Percentiles rank a stretch among this genome's conserved stretches.
Conservation (phyloP, 1,140 invertebrate species). For the Agraylea sexmaculata region DNA sequence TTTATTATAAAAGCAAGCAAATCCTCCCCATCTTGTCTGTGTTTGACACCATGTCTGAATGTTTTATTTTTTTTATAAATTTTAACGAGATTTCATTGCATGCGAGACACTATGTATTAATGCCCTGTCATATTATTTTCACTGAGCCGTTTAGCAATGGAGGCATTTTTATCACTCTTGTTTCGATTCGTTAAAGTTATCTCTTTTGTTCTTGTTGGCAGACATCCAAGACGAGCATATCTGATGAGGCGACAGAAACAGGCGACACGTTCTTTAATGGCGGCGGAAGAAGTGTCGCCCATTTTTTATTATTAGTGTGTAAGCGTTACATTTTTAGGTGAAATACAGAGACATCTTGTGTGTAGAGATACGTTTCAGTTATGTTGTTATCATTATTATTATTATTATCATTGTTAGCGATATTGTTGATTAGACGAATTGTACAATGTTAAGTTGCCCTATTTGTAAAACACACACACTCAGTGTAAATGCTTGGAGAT, state of each 20-base stretch:
- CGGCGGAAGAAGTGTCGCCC: neutral
- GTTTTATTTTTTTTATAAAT: slow-evolving; percentile 2
- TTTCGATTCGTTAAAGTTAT: slow-evolving; percentile 8
- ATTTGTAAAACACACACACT: too few species aligned
- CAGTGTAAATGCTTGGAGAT: too few species aligned
- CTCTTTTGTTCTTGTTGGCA: slow-evolving; percentile 44
- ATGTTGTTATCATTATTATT: neutral
- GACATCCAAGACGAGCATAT: slow-evolving; percentile 50
- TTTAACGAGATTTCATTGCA: slow-evolving; percentile 1
- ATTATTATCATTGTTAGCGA: neutral
- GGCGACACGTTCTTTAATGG: slow-evolving; percentile 1
- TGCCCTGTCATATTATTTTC: slow-evolving; percentile 19
- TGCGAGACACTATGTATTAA: neutral
- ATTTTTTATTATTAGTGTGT: neutral
- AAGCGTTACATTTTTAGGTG: neutral
- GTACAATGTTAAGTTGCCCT: too few species aligned
- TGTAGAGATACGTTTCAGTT: neutral
- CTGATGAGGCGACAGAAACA: slow-evolving; percentile 25
- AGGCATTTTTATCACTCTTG: slow-evolving; percentile 12
- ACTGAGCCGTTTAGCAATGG: slow-evolving; percentile 10
- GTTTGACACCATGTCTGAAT: slow-evolving; percentile 17
- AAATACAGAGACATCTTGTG: slow-evolving; percentile 1
- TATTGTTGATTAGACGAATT: neutral
- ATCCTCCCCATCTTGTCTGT: too few species aligned
- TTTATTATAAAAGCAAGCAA: too few species aligned